Percentiles rank a stretch among this genome's conserved stretches.
Evolutionary conservation across 2,113 vertebrate species (phyloP).

Genomic region (Gulo gulo): DNA sequence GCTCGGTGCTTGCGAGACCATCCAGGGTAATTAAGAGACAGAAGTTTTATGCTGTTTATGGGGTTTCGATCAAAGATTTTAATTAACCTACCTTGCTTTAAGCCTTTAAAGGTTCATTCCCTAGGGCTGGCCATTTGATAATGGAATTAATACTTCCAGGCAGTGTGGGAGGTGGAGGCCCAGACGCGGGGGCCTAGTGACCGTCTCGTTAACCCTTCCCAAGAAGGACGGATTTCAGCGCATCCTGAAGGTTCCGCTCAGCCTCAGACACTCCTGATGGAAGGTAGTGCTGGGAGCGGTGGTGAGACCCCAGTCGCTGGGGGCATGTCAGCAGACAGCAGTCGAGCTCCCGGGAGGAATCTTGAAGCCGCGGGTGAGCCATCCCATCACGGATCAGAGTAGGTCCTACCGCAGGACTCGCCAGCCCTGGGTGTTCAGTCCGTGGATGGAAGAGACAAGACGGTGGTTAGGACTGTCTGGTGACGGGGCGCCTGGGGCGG

Average conservation of each 20-base stretch:
- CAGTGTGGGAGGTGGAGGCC: background rate
- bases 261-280: background rate
- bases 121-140: conserved; percentile 43
- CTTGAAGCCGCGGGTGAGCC: background rate
- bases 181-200: background rate
- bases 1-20: conserved; percentile 52
- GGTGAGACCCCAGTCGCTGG: accelerated
- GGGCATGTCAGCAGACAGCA: background rate
- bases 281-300: background rate
- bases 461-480: background rate
- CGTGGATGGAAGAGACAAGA: too few species aligned
- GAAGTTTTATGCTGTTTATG: conserved; percentile 74
- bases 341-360: background rate
- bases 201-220: conserved; percentile 53
- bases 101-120: conserved; percentile 73
- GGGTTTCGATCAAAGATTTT: conserved; percentile 81
- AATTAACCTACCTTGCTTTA: conserved; percentile 82
- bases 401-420: background rate
- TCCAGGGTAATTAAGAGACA: conserved; percentile 80
- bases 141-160: conserved; percentile 49
- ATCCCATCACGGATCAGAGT: background rate
- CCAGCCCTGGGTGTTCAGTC: background rate
- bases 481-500: background rate
- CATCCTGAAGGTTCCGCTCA: background rate
- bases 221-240: background rate